Base-by-base conservation (phyloP, 2,888 invertebrate species). In the Sisyra terminalis region DNA sequence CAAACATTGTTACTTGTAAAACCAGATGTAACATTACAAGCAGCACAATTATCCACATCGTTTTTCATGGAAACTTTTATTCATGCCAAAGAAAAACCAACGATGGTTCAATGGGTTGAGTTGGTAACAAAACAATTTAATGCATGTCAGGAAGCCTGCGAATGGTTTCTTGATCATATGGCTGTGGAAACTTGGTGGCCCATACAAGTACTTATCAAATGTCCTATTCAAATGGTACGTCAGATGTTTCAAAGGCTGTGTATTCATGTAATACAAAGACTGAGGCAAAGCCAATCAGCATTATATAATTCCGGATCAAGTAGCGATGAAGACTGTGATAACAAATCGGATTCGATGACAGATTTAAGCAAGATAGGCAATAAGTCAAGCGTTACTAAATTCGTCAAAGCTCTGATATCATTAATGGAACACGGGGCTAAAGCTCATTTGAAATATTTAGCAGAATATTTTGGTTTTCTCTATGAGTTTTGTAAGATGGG, bases 21-120 rank as follows among this genome's bases (percentile, higher is more conserved):
- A 50, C 77, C 80, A 0, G 84, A 90, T 53, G 75, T 90, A 35
- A 84, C 86, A 1, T 80, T 89, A 54, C 74, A 85, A 52, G 85
- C 88, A 0, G 85, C 89, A 1, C 79, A 90, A 52, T 67, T 94
- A 9, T 87, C 90, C 1, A 87, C 90, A 0, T 89, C 92, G 0
- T 94, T 94, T 65, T 92, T 94, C 53, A 82, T 94, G 49, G 94
- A 94, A 65, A 93, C 93, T 0, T 87, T 93, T 55, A 93, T 94
- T 56, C 94, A 94, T 60, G 90, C 94, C 37, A 93, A 93, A 63
- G 94, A 94, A 63, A 94, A 93, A 78, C 92, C 93, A 4, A 93
- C 92, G 1, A 90, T 93, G 87, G 85, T 92, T 35, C 88, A 93
- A 50, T 94, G 93, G 93, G 92, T 93, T 45, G 93, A 94, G 59